These are phyloP conservation scores for Pogona vitticeps DNA, from an alignment of 2,113 vertebrate species.

Conservation along the genomic window DNA sequence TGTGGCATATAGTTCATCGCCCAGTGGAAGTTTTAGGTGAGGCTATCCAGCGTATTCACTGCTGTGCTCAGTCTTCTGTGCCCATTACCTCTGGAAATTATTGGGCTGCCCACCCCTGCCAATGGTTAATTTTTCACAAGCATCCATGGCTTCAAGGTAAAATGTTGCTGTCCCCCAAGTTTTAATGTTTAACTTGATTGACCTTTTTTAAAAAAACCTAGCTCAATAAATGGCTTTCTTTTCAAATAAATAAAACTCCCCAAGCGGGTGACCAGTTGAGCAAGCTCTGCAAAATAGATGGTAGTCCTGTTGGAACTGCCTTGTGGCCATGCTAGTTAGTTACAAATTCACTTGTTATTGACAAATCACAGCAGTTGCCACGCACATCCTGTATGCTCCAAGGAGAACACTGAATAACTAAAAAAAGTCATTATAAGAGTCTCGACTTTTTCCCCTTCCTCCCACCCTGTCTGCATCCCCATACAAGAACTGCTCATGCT, in stretches of 20 bases:
- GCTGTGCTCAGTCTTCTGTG: not conserved
- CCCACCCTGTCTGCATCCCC: too few relatives aligned
- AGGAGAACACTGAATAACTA: not conserved
- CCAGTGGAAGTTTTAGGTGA: too few relatives aligned
- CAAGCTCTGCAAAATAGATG: not conserved
- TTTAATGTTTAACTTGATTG: constrained; percentile 66
- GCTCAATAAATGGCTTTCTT: constrained; percentile 40
- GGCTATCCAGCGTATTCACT: too few relatives aligned
- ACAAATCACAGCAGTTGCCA: constrained; percentile 30
- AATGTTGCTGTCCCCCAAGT: constrained; percentile 26
- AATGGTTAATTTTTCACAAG: constrained; percentile 6
- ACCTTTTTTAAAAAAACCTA: constrained; percentile 10
- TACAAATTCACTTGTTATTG: constrained; percentile 30
- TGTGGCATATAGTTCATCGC: too few relatives aligned
- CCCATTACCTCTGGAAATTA: not conserved
- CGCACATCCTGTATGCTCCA: rapidly evolving
- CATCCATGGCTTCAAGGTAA: constrained; percentile 44
- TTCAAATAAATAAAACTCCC: not conserved
- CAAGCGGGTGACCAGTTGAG: not conserved
- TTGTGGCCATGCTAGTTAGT: not conserved
- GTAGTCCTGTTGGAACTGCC: not conserved
- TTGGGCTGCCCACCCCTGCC: not conserved
- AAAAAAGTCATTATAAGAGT: not conserved
- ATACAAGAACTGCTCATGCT: not conserved
- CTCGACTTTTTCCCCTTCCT: not conserved